Evolutionary conservation across 2,888 invertebrate species (phyloP).

Genomic region (Standfussiana lucernea): DNA sequence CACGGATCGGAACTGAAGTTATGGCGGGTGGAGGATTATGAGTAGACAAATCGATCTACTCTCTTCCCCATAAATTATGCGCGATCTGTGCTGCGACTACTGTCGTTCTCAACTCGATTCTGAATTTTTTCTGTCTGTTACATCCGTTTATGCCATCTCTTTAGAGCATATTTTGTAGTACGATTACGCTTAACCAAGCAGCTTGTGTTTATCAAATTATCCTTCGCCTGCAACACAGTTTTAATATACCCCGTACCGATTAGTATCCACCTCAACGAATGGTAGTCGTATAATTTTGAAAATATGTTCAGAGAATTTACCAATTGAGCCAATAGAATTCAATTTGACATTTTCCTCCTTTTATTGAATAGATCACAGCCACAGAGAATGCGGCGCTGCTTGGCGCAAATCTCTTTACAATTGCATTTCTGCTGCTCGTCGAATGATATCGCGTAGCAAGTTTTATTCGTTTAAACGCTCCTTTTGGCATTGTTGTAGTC

Average conservation of each 20-base stretch:
- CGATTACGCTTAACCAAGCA: not conserved
- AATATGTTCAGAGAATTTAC: not conserved
- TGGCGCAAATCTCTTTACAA: conserved; percentile 54
- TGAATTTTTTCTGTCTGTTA: too few relatives aligned
- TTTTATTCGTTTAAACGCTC: conserved; percentile 7
- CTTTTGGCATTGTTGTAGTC: not conserved
- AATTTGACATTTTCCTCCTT: conserved; percentile 20
- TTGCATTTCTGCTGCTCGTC: conserved; percentile 49
- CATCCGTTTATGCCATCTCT: too few relatives aligned
- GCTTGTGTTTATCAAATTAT: not conserved
- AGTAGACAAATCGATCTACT: too few relatives aligned
- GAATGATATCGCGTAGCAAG: conserved; percentile 12
- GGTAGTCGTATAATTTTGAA: not conserved
- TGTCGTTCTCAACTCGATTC: too few relatives aligned
- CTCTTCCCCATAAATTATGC: too few relatives aligned
- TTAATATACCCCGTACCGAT: not conserved
- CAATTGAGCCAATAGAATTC: conserved; percentile 14
- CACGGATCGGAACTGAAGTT: too few relatives aligned
- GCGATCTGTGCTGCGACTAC: too few relatives aligned
- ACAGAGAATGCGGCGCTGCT: conserved; percentile 37
- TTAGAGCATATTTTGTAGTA: not conserved
- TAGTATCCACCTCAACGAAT: not conserved
- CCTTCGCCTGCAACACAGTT: not conserved
- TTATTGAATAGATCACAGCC: conserved; percentile 30
- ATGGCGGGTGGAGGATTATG: too few relatives aligned